Base-by-base conservation (phyloP, 2,113 vertebrate genomes). In the Hippocampus zosterae region DNA sequence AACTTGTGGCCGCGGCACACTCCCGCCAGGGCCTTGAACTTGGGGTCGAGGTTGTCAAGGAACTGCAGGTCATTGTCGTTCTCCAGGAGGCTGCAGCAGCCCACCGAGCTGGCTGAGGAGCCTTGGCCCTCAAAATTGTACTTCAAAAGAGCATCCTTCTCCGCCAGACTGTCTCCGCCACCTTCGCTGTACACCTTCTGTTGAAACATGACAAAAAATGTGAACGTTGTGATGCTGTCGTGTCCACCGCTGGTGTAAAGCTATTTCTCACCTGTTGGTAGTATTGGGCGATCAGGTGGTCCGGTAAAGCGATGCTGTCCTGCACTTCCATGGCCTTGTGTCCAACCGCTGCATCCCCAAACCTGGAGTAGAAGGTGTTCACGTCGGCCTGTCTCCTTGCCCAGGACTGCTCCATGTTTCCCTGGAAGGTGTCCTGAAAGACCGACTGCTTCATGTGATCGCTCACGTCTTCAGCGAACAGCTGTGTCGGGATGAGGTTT, bases 11-110 rank as follows among this genome's bases (percentile, higher is more conserved):
- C 91, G 59, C 92, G 82, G 68, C 96, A 98, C 72, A 98, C 92
- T 70, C 95, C 93, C 21, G 97, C 95, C 8, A 98, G 82, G 44
- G 94, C 95, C 80, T 89, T 95, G 81, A 96, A 97, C 89, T 96
- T 96, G 61, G 93, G 92, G 65, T 92, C 95, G 67, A 96, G 76
- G 23, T 94, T 91, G 66, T 95, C 91, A 67, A 96, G 91, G 75
- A 89, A 95, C 0, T 83, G 91, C 50, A 95, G 92, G 15, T 95
- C 94, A 27, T 88, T 81, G 29, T 93, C 92, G 55, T 91, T 88
- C 68, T 91, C 92, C 41, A 95, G 92, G 83, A 92, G 88, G 71
- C 94, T 95, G 87, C 94, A 94, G 83, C 93, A 94, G 15, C 93
- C 93, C 6, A 95, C 63, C 0, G 95, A 96, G 33, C 95, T 94